Percentiles rank a stretch among this genome's conserved stretches.
These are phyloP conservation scores for Acipenser ruthenus DNA, from an alignment of 2,797 vertebrate species.

Conservation along the genomic window DNA sequence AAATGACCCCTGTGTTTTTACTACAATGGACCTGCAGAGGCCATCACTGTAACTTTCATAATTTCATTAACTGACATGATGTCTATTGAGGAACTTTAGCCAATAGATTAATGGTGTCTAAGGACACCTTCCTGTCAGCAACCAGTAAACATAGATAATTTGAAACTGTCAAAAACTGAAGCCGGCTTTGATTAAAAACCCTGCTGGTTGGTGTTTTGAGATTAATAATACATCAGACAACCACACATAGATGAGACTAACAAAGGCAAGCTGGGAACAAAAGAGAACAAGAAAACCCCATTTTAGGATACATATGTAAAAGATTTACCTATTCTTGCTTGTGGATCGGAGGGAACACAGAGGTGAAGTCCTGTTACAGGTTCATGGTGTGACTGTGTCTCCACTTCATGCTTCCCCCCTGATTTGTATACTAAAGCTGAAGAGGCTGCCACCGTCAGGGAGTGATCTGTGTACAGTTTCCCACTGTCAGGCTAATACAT, in stretches of 20 bases:
- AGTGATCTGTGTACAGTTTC: conserved; percentile 66
- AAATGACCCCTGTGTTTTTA: background rate
- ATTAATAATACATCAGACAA: conserved; percentile 81
- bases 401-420: conserved; percentile 17
- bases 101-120: conserved; percentile 40
- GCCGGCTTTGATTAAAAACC: conserved; percentile 56
- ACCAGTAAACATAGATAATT: conserved; percentile 52
- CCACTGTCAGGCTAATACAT: conserved; percentile 72
- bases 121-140: conserved; percentile 36
- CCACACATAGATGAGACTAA: conserved; percentile 33
- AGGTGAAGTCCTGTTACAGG: conserved; percentile 18
- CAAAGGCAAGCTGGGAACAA: conserved; percentile 7
- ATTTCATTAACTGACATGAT: conserved; percentile 13
- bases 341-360: background rate
- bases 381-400: conserved; percentile 20
- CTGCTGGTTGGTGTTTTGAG: conserved; percentile 58
- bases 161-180: conserved; percentile 39
- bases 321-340: background rate
- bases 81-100: conserved; percentile 11
- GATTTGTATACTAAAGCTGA: conserved; percentile 28
- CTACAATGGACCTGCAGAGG: background rate
- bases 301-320: background rate
- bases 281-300: background rate
- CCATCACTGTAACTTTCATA: conserved; percentile 10
- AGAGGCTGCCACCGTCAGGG: conserved; percentile 44